phyloP scores from a whole-genome alignment of 2,797 vertebrate genomes.

The Amblyopsis hoosieri region DNA sequence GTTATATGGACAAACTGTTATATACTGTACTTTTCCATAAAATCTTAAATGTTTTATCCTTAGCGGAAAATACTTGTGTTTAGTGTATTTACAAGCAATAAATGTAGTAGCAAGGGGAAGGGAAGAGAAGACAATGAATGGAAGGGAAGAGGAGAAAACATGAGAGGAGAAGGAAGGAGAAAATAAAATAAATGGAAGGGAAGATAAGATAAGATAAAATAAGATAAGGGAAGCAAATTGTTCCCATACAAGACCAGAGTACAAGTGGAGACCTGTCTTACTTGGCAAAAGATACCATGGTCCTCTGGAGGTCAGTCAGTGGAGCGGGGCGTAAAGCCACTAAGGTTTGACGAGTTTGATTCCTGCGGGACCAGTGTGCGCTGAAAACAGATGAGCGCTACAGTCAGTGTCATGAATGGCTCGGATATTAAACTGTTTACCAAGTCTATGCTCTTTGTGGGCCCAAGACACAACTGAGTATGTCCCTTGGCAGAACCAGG shows the following conservation, averaged over 20 bases:
- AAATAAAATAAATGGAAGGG: neutral
- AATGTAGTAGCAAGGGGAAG: neutral
- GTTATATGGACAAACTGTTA: slow-evolving; percentile 15
- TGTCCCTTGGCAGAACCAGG: too few relatives aligned
- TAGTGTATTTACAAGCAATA: neutral
- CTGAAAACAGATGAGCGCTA: slow-evolving; percentile 7
- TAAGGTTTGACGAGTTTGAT: neutral
- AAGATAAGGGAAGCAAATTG: neutral
- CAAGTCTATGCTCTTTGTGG: neutral
- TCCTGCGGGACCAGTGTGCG: neutral
- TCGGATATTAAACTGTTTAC: slow-evolving; percentile 3
- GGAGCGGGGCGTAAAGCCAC: neutral
- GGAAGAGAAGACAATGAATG: neutral
- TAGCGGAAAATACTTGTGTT: neutral
- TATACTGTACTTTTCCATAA: slow-evolving; percentile 36
- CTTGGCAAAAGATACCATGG: neutral
- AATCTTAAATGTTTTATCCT: slow-evolving; percentile 40
- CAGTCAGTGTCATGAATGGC: slow-evolving; percentile 4
- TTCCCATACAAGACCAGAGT: neutral
- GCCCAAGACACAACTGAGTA: neutral
- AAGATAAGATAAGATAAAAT: neutral
- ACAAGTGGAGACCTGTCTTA: neutral
- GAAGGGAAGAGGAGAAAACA: neutral
- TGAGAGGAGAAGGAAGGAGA: neutral
- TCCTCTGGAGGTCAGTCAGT: slow-evolving; percentile 2